Evolutionary conservation across 2,113 vertebrate species (phyloP).

Genomic region (Sorex araneus): DNA sequence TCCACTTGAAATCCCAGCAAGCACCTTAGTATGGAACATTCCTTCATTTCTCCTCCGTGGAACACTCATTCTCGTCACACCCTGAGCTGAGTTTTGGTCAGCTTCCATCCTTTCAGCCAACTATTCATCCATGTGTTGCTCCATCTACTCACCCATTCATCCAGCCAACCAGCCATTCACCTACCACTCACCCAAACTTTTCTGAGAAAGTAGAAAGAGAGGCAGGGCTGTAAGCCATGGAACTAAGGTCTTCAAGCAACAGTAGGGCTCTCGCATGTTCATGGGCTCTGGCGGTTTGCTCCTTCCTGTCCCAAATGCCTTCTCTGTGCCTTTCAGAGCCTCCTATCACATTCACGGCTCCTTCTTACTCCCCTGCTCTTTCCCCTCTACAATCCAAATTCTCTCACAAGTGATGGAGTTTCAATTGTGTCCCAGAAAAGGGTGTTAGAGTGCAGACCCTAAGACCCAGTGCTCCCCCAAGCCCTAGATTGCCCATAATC

Average conservation of each 20-base stretch:
- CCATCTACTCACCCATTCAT: too few species aligned
- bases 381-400: rapidly evolving
- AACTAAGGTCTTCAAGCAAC: neutral
- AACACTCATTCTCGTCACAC: neutral
- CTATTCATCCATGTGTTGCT: too few species aligned
- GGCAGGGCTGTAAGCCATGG: neutral
- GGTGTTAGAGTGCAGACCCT: rapidly evolving
- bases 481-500: neutral
- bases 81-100: too few species aligned
- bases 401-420: neutral
- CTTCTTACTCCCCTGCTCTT: neutral
- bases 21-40: rapidly evolving
- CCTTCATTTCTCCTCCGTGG: neutral
- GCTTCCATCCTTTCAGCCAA: too few species aligned
- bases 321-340: conserved; percentile 9
- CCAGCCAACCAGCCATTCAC: too few species aligned
- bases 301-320: neutral
- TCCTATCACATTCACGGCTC: too few species aligned
- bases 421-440: neutral
- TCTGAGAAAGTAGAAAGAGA: neutral
- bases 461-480: too few species aligned
- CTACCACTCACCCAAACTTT: too few species aligned
- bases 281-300: rapidly evolving
- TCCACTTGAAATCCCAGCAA: neutral
- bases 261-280: rapidly evolving